phyloP scores from a whole-genome alignment of 35 echinoderm and acorn worm genomes.

The Acanthaster planci region DNA sequence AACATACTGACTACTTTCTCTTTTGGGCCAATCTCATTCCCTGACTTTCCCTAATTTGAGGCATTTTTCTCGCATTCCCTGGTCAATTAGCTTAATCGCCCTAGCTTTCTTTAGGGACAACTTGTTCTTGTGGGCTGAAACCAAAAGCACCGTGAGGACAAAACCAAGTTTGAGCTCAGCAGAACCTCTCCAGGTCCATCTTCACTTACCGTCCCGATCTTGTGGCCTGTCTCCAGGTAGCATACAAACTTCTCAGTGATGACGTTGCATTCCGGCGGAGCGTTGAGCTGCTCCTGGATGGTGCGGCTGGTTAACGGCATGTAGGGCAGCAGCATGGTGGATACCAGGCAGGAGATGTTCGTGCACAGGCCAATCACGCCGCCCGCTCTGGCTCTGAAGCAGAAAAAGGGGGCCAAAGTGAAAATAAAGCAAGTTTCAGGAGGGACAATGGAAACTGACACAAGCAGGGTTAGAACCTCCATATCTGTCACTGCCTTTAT shows the following conservation, averaged over 20 bases:
- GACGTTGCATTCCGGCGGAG: conserved; percentile 55
- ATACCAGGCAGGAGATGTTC: conserved; percentile 84
- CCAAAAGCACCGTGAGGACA: conserved; percentile 12
- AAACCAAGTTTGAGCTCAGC: too few species aligned
- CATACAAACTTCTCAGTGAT: conserved; percentile 85
- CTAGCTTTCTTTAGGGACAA: background rate
- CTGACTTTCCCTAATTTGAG: too few species aligned
- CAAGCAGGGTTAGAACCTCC: too few species aligned
- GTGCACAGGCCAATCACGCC: conserved; percentile 69
- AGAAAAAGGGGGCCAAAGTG: background rate
- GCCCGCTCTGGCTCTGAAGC: conserved; percentile 69
- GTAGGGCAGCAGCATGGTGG: conserved; percentile 83
- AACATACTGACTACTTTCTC: too few species aligned
- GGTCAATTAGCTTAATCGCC: too few species aligned
- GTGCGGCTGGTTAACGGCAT: conserved; percentile 80
- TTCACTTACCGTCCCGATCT: conserved; percentile 76
- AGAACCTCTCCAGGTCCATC: background rate
- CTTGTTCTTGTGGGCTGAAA: conserved; percentile 7
- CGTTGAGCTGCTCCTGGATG: conserved; percentile 81
- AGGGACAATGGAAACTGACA: too few species aligned
- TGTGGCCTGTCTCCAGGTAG: conserved; percentile 69
- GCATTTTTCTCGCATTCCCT: too few species aligned
- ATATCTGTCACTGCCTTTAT: too few species aligned
- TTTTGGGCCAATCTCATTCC: too few species aligned
- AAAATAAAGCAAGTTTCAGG: too few species aligned